Evolutionary conservation across 2,113 vertebrate genomes (phyloP), one percentile per base, ranked within the genome.

Genomic region (Engystomops pustulosus): DNA sequence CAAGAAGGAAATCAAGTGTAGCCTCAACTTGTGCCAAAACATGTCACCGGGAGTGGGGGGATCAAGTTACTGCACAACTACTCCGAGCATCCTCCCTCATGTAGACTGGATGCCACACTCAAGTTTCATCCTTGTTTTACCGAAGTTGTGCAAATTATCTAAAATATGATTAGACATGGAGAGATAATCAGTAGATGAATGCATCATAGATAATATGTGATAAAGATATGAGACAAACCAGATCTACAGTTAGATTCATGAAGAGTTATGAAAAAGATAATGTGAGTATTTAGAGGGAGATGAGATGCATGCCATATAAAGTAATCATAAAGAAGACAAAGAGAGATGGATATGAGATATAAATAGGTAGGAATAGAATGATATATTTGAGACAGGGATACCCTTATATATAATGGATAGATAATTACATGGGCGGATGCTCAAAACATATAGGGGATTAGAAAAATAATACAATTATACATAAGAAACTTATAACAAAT

Each of bases 1-100:
- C 27, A 45, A 51, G 55, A 76, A 45, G 69, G 27, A 25, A 36
- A 25, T 49, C 55, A 76, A 32, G 36, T 47, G 53, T 32, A 65
- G 53, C 70, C 55, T 49, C 68, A 32, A 65, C 70, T 30, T 47
- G 70, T 25, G 70, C 53, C 70, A 49, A 60, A 58, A 72, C 81
- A 60, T 76, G 71, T 83, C 72, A 65, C 23, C 36, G 1, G 58
- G 38, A 45, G 51, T 36, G 10, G 41, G 30, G 32, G 70, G 38
- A 65, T 47, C 81, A 25, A 1, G 18, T 49, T 32, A 60, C 41
- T 32, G 77, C 2, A 45, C 18, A 30, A n/a, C n/a, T n/a, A 53
- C 74, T n/a, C 71, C 17, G 17, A n/a, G 72, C 18, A 20, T 53
- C 30, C 32, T 58, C 49, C 51, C n/a, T 23, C 14, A 23, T 12